Evolutionary conservation across 2,797 vertebrate species (phyloP).

Genomic region (Anabacerthia variegaticeps): DNA sequence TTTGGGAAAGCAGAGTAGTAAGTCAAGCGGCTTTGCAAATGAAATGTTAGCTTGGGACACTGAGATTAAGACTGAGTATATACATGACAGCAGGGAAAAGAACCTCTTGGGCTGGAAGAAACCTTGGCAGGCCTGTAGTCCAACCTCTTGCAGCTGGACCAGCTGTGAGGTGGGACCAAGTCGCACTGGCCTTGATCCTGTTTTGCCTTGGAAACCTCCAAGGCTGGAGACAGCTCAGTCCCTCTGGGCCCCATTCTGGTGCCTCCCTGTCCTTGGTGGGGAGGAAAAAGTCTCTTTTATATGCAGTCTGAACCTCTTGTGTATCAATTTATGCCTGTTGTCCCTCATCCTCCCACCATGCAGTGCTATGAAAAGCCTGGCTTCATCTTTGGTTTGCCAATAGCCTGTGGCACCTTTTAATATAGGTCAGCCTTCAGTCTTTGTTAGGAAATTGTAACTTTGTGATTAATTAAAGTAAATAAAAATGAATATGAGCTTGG

Average conservation of each 20-base stretch:
- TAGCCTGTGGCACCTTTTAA: slow-evolving; percentile 8
- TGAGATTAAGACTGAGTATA: neutral
- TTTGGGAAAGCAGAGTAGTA: neutral
- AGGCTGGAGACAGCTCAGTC: neutral
- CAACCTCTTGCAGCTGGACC: neutral
- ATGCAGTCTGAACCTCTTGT: neutral
- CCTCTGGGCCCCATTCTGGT: neutral
- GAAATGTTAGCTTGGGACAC: neutral
- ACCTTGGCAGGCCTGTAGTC: neutral
- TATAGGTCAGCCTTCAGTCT: slow-evolving; percentile 27
- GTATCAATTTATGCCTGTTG: neutral
- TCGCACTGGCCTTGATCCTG: neutral
- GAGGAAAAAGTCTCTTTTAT: neutral
- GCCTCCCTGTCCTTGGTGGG: neutral
- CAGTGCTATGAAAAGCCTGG: neutral
- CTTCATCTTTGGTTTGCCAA: neutral
- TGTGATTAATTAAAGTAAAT: slow-evolving; percentile 36
- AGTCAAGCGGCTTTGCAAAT: neutral
- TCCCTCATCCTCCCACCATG: neutral
- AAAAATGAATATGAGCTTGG: neutral
- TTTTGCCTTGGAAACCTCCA: neutral
- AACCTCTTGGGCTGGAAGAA: neutral
- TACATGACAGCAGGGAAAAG: accelerated
- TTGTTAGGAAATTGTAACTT: slow-evolving; percentile 25
- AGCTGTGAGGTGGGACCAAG: neutral